Percentiles rank a stretch among this genome's conserved stretches.
Evolutionary conservation across 1,140 invertebrate genomes (phyloP).

Genomic region (Microplitis mediator): DNA sequence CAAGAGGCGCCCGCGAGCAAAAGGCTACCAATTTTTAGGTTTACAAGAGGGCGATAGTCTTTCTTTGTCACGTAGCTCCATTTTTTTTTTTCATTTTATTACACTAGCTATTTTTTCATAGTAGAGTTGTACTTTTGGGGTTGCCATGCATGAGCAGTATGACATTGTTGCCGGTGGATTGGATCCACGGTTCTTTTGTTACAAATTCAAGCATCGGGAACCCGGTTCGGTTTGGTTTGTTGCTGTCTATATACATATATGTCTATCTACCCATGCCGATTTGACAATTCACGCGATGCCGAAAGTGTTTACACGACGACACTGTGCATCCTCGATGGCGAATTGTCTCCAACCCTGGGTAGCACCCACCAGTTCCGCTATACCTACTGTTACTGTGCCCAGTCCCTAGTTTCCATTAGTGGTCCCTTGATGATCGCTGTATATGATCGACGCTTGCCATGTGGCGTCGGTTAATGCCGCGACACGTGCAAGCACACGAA

Average conservation of each 20-base stretch:
- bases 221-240: background rate
- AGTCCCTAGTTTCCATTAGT: no score
- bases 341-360: no score
- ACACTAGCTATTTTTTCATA: background rate
- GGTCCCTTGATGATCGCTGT: background rate
- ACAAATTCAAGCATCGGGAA: background rate
- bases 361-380: no score
- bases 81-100: no score
- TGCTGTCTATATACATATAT: background rate
- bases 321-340: background rate
- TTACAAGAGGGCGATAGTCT: background rate
- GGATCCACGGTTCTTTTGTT: background rate
- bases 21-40: conserved; percentile 48
- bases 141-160: conserved; percentile 7
- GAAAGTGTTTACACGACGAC: conserved; percentile 9
- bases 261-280: no score
- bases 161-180: background rate
- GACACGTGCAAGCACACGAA: conserved; percentile 50
- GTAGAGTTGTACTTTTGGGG: background rate
- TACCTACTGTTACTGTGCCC: no score
- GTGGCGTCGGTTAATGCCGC: conserved; percentile 35
- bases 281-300: background rate
- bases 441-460: conserved; percentile 44
- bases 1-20: conserved; percentile 52
- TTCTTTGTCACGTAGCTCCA: background rate